Evolutionary conservation across 2,888 invertebrate genomes (phyloP), one percentile per base, ranked within the genome.

Genomic region (Mystacides longicornis): DNA sequence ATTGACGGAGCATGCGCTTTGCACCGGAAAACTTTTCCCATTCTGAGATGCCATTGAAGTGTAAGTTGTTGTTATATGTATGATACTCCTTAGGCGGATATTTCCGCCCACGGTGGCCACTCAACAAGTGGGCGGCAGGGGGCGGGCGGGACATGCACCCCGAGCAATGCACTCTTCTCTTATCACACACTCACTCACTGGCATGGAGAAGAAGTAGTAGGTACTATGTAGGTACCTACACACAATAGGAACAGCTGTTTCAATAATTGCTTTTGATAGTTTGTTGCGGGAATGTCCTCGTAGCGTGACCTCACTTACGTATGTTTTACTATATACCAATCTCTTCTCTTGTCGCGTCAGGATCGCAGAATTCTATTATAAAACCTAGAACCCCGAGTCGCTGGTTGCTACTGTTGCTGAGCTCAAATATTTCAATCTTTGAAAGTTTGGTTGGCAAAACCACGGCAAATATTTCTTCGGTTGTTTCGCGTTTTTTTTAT

Each of bases 11-110:
- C 53, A 49, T 22, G 53, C 53, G 53, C 43, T n/a, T 27, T 52
- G 52, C 52, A 52, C 47, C 52, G 11, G 37, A 23, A 21, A 54
- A 54, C 33, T 54, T 48, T 54, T 48, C 53, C 53, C 53, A 54
- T 54, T 49, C 48, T 54, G 48, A 54, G 53, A 54, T 54, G 53
- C 53, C 53, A 54, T 54, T 54, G 42, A 54, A 33, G 31, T 33
- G 53, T 47, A 54, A 54, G 53, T 54, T 37, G 49, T 49, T 23
- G n/a, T n/a, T n/a, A n/a, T n/a, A n/a, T n/a, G n/a, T n/a, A n/a
- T n/a, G n/a, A 54, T 47, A 49, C 48, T 42, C 23, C 53, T 43
- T 37, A 45, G 45, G 45, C 45, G 45, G 45, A 45, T 45, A 45
- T 22, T 48, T 22, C 18, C 22, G 43, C 22, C 22, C 51, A 22